Base-by-base conservation (phyloP, 2,888 invertebrate genomes). In the Anoncus sp. region DNA sequence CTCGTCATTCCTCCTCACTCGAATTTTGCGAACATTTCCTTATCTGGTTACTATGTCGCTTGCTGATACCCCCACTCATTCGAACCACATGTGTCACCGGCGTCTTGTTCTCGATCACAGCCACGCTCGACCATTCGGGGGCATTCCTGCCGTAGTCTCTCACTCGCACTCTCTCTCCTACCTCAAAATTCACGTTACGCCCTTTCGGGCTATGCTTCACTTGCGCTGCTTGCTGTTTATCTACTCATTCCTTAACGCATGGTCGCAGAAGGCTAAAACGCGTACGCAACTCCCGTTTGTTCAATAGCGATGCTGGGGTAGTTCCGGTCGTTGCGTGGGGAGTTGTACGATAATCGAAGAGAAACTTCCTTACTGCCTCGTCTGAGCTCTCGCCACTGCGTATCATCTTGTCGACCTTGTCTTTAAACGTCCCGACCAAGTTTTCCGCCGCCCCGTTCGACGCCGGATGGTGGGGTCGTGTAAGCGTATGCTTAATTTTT, bases 381-480 rank as follows among this genome's bases (percentile, higher is more conserved):
- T 55, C 16, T 2, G 18, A 55, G 9, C 55, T 10, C 7, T 55
- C 35, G n/a, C 35, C 55, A 31, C 55, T 55, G n/a, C 55, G 55
- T 1, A 79, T 27, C 12, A 70, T 31, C 24, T 47, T 67, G 16
- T 51, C 60, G 12, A 81, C 43, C 12, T 74, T 57, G 5, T 76
- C 57, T 45, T 79, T 79, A 9, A 79, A 81, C 0, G 66, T 65
- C 3, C 60, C 57, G 0, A 79, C 76, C 40, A 62, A 45, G 31
- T 79, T 79, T 49, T 79, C 78, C 14, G 76, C 75, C 14, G 76
- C 73, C 0, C 81, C 78, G 63, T 81, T 80, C 0, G 73, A 75
- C 24, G 73, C 67, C 35, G 72, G 81, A n/a, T 79, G 77, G 38
- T 79, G 76, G 14, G 76, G 74, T 16, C 76, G 47, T 1, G 78